phyloP scores from a whole-genome alignment of 2,797 vertebrate genomes.

The Craterocephalus amniculus region DNA sequence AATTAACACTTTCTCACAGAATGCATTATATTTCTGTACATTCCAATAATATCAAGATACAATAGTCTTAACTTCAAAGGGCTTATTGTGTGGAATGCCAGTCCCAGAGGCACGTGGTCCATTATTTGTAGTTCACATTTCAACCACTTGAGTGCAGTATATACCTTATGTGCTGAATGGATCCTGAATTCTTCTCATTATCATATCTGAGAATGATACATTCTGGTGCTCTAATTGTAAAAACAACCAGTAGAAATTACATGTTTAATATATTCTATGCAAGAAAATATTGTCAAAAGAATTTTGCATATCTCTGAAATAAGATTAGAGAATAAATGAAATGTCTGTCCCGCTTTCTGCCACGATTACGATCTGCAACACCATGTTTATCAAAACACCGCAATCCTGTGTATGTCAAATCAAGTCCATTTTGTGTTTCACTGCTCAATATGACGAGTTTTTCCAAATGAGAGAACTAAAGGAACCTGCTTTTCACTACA shows the following conservation, averaged over 20 bases:
- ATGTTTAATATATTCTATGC: background rate
- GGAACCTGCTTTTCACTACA: background rate
- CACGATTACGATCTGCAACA: background rate
- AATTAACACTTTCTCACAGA: background rate
- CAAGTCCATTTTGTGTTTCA: background rate
- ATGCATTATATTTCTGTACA: background rate
- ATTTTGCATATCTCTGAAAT: background rate
- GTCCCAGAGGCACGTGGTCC: background rate
- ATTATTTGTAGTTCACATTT: background rate
- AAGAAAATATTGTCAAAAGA: background rate
- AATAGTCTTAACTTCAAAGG: background rate
- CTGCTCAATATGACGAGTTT: background rate
- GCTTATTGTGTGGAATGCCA: background rate
- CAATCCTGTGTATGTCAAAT: background rate
- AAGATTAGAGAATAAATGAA: too few relatives aligned
- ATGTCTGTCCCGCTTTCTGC: too few relatives aligned
- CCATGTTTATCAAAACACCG: background rate
- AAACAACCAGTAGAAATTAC: background rate
- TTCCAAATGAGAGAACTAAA: background rate
- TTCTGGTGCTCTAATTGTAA: background rate
- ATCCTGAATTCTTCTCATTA: background rate
- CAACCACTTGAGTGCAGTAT: conserved; percentile 43
- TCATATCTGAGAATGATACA: background rate
- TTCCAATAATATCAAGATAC: background rate
- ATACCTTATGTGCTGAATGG: background rate